Evolutionary conservation across 2,797 vertebrate genomes (phyloP).

Genomic region (Botia kubotai): DNA sequence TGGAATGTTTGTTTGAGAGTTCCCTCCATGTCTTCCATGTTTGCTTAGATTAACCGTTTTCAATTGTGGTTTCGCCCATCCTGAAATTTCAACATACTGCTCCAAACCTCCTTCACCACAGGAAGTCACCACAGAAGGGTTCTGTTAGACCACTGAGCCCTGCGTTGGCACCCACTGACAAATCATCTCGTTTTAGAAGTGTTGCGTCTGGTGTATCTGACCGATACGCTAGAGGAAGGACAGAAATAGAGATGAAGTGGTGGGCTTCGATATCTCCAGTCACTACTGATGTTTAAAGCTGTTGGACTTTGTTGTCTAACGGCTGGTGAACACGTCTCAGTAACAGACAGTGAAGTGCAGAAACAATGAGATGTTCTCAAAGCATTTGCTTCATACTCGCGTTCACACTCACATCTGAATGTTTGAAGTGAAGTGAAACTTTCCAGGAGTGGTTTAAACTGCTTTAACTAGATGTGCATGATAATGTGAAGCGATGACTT

Average conservation of each 20-base stretch:
- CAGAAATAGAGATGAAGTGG: slow-evolving; percentile 43
- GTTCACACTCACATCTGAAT: not conserved
- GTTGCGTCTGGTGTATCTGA: not conserved
- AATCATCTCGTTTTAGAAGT: not conserved
- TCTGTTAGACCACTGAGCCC: slow-evolving; percentile 1
- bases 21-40: not conserved
- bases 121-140: slow-evolving; percentile 16
- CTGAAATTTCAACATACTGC: not conserved
- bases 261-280: not conserved
- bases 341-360: not conserved
- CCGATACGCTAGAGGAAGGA: slow-evolving; percentile 31
- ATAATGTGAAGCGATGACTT: too few relatives aligned
- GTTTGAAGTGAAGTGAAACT: not conserved
- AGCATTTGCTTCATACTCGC: not conserved
- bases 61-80: not conserved
- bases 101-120: slow-evolving; percentile 21
- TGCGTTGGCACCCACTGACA: not conserved
- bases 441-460: not conserved
- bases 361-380: not conserved
- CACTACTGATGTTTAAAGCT: not conserved
- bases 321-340: not conserved
- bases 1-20: too few relatives aligned
- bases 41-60: slow-evolving; percentile 13
- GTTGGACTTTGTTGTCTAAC: slow-evolving; percentile 4
- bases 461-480: not conserved